A percentile compares a stretch with the other conserved stretches of the same genome.
These are phyloP conservation scores for Heterotis niloticus DNA, from an alignment of 2,113 vertebrate species.

Conservation along the genomic window DNA sequence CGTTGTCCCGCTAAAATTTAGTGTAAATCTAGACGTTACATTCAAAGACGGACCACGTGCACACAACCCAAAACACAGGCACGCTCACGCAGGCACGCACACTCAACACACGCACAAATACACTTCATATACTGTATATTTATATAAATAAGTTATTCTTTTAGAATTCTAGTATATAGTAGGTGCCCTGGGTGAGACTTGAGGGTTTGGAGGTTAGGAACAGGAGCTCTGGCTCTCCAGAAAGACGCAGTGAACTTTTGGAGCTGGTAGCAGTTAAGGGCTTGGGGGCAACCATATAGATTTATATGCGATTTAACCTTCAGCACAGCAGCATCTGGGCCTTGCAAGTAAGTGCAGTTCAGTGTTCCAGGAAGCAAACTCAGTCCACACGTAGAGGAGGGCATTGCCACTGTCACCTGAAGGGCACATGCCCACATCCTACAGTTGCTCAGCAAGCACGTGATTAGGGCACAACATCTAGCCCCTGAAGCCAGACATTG, in stretches of 20 bases:
- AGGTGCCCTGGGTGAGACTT: constrained; percentile 28
- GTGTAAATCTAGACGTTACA: constrained; percentile 38
- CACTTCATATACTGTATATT: constrained; percentile 14
- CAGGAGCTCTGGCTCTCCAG: constrained; percentile 14
- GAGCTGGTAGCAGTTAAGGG: background rate
- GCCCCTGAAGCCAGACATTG: no score
- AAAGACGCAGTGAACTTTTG: background rate
- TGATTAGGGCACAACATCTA: background rate
- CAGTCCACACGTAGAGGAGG: background rate
- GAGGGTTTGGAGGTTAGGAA: background rate
- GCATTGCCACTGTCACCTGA: background rate
- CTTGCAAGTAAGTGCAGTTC: constrained; percentile 4
- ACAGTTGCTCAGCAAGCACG: background rate
- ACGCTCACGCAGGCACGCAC: constrained; percentile 27
- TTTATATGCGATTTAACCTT: constrained; percentile 11
- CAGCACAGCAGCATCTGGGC: background rate
- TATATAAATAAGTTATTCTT: constrained; percentile 38
- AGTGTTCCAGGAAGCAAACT: constrained; percentile 2
- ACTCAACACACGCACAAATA: constrained; percentile 30
- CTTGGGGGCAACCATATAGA: background rate
- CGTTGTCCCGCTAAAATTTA: constrained; percentile 33
- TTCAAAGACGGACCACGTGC: constrained; percentile 39
- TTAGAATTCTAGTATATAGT: constrained; percentile 39
- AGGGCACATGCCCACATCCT: background rate
- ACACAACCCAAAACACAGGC: constrained; percentile 37